Percentiles rank a stretch among this genome's conserved stretches.
Evolutionary conservation across 2,797 vertebrate genomes (phyloP).

Genomic region (Stomatorhinus walkeri): DNA sequence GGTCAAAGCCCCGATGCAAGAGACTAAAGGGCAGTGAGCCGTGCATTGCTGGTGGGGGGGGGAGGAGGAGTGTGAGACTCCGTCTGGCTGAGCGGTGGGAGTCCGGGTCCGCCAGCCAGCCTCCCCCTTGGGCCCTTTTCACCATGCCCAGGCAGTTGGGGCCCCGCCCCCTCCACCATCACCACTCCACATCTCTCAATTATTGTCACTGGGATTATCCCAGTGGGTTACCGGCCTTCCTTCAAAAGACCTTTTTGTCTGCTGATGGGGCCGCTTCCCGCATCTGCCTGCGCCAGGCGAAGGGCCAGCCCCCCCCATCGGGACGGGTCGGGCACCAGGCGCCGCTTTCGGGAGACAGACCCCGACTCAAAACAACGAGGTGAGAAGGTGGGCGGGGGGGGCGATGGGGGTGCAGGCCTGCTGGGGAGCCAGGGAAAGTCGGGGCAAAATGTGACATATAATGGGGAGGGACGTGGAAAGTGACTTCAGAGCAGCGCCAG

Average conservation of each 20-base stretch:
- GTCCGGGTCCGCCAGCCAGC: background rate
- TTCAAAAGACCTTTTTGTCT: constrained; percentile 79
- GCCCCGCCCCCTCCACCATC: constrained; percentile 26
- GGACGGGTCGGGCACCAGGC: background rate
- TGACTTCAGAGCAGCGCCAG: background rate
- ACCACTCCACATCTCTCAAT: constrained; percentile 59
- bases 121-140: constrained; percentile 3
- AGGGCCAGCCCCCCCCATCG: constrained; percentile 32
- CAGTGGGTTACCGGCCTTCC: constrained; percentile 72
- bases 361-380: background rate
- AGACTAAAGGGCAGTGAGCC: background rate
- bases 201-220: constrained; percentile 70
- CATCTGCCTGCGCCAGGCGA: constrained; percentile 54
- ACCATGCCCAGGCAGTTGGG: constrained; percentile 17
- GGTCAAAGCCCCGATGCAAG: background rate
- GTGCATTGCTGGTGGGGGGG: background rate
- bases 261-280: constrained; percentile 76
- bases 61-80: background rate
- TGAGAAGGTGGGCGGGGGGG: background rate
- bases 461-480: background rate
- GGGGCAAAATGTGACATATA: background rate
- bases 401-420: background rate
- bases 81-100: constrained; percentile 17
- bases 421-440: background rate
- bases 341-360: background rate